A percentile compares a stretch with the other conserved stretches of the same genome.
These are phyloP conservation scores for Diglossa brunneiventris DNA, from an alignment of 2,113 vertebrate species.

Conservation along the genomic window DNA sequence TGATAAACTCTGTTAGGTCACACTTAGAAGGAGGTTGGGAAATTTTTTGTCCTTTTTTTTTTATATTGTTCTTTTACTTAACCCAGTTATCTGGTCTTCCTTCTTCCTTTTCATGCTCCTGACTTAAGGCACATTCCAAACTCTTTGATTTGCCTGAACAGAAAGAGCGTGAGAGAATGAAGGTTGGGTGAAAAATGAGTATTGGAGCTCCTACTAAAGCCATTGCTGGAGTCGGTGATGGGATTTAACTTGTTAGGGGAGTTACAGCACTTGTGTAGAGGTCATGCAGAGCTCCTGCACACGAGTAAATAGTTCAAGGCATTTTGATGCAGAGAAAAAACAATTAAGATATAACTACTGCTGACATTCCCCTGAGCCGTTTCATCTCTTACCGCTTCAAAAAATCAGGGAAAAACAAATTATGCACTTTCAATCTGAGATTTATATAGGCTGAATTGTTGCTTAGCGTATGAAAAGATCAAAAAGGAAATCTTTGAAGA, in stretches of 20 bases:
- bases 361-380: constrained; percentile 34
- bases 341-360: constrained; percentile 56
- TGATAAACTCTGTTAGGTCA: background rate
- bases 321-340: constrained; percentile 37
- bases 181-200: background rate
- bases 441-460: constrained; percentile 57
- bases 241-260: background rate
- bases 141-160: background rate
- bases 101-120: background rate
- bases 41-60: fast-evolving
- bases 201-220: background rate
- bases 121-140: background rate
- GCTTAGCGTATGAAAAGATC: constrained; percentile 55
- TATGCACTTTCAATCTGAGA: constrained; percentile 39
- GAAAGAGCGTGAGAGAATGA: background rate
- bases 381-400: constrained; percentile 55
- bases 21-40: background rate
- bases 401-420: constrained; percentile 57
- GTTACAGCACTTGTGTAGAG: background rate
- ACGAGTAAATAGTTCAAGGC: constrained; percentile 16
- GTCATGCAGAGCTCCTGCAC: constrained; percentile 12
- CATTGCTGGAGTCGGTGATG: background rate
- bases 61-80: background rate
- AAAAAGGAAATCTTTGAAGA: constrained; percentile 45
- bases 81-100: background rate